Evolutionary conservation across 2,113 vertebrate species (phyloP), one percentile per base, ranked within the genome.

Genomic region (Spilogale gracilis): DNA sequence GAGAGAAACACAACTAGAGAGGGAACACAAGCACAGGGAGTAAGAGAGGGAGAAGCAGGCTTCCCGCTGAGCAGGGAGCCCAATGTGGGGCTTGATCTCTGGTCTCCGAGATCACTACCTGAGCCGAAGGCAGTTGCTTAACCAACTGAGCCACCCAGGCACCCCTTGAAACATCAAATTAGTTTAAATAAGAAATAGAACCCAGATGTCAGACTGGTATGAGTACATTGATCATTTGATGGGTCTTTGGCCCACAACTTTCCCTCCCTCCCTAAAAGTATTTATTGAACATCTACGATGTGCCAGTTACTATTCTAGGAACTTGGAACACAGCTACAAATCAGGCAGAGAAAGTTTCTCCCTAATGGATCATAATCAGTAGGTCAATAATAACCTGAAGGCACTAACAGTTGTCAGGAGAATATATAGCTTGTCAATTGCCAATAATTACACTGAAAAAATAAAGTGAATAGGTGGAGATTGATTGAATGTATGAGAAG

Each of bases 191-290:
- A 54, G 80, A 95, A 89, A 63, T 8, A 56, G 92, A 82, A 60
- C 32, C 27, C 43, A 30, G 9, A 7, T 81, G 16, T 63, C 74
- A 81, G 91, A 21, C 73, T 95, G 21, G 2, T 45, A 4, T 43
- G 78, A 60, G 14, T 25, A 56, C 45, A 30, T 14, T 61, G 25
- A 45, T 60, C 63, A 74, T 38, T 63, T 93, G 74, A 63, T 89
- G 56, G 54, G 27, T 63, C 32, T 96, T 69, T 81, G 91, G 56
- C n/a, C 48, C 56, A 61, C 13, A 16, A 65, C 61, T 89, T 2
- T 27, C 23, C 10, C 3, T 90, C 43, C n/a, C 30, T 61, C 91
- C 76, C 87, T 96, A 45, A 91, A 97, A 69, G 52, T 86, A 48
- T 89, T 92, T 89, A 56, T 14, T 78, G 25, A 96, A 91, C 20